Evolutionary conservation across 2,113 vertebrate genomes (phyloP), one percentile per base, ranked within the genome.

Genomic region (Onychostoma macrolepis): DNA sequence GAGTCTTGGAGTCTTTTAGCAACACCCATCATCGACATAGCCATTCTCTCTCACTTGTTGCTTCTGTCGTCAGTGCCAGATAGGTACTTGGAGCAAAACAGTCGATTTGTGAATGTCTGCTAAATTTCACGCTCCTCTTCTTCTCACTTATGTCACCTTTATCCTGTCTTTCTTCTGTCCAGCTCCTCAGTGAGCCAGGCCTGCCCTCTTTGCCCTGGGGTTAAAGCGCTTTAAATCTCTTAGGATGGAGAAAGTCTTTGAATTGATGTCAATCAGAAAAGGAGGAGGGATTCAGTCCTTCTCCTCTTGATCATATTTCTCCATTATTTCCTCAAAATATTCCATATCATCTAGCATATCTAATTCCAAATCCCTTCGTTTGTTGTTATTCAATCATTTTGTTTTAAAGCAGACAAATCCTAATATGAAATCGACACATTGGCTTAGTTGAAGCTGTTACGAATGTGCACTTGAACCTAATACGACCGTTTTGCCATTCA

Each of bases 151-250:
- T 90, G 88, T 88, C 77, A 88, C 89, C 85, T 94, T 88, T 92
- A 91, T 92, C 91, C 93, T 85, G 89, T 41, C 87, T 93, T 93
- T 94, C 89, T 91, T 95, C 74, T 5, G 4, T 48, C 38, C 56
- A 63, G 56, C 87, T 90, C 90, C 87, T 90, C 79, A 87, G 90
- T 89, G 78, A 83, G 78, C 53, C 87, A 61, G 81, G 43, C 77
- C 77, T 92, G 90, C 87, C 89, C 93, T 91, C 86, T 67, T 89
- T 89, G 89, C 89, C 87, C 85, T 79, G 84, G 88, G 89, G 89
- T 92, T 92, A 90, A 91, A 92, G 75, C 45, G 84, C 85, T 87
- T 87, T 87, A 86, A 88, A 78, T 87, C 88, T 86, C 90, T 87
- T 67, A 28, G 71, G 80, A 86, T 48, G 89, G 87, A 88, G 84